Evolutionary conservation across 2,797 vertebrate genomes (phyloP), one percentile per base, ranked within the genome.

Genomic region (Erethizon dorsatum): DNA sequence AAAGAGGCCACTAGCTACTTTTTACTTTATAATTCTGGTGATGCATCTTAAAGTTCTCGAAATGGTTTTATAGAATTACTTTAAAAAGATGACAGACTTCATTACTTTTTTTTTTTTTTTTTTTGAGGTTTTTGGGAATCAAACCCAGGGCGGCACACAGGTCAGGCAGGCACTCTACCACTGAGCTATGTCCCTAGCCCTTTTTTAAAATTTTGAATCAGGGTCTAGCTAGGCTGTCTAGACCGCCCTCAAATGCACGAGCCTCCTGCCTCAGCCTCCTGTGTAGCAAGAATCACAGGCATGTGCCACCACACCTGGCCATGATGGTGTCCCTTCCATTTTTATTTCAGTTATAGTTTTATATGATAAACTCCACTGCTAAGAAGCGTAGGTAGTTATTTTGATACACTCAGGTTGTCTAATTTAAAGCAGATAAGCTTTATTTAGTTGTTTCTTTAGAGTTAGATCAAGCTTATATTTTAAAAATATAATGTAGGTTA

Each of bases 381-480:
- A 78, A 83, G 41, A 90, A 31, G 33, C 18, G 1, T 22, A 85
- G 50, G 69, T n/a, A 6, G 28, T 83, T 82, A 33, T 67, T 89
- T 69, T 31, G 56, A 73, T 71, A 17, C 24, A 8, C 14, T 73
- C 22, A 87, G 14, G 52, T n/a, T 63, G 79, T 89, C 41, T 78
- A 37, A 52, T 73, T 83, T 94, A 67, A 93, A 75, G 50, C 18
- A 67, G 37, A 56, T 77, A 63, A 37, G 26, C 63, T 45, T 0
- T 92, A 65, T 67, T 91, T 67, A 92, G 78, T 65, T 91, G 6
- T 90, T 59, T 78, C 31, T 75, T 47, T 87, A 88, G 56, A 80
- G 61, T 73, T 89, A 95, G 37, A 41, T 33, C 52, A 52, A 63
- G 31, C 57, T 67, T 92, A 17, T 37, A 95, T 95, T 94, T 94